Evolutionary conservation across 2,888 invertebrate species (phyloP).

Genomic region (Xestoiulus laeticollis): DNA sequence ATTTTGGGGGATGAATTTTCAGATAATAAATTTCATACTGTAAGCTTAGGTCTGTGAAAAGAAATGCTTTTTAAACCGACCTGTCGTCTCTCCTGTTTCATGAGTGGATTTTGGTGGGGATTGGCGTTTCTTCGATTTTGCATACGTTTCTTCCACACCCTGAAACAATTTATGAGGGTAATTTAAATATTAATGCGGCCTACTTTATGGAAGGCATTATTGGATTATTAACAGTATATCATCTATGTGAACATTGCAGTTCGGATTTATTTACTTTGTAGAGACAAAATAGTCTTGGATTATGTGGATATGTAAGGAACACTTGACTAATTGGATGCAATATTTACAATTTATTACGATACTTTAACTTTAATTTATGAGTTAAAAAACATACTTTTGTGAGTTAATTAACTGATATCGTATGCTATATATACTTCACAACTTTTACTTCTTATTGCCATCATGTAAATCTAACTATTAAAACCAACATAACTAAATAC

Average conservation of each 20-base stretch:
- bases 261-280: background rate
- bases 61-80: background rate
- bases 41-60: background rate
- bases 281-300: slow-evolving; percentile 22
- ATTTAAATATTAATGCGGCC: slow-evolving; percentile 43
- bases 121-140: slow-evolving; percentile 44
- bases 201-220: background rate
- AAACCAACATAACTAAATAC: too few species aligned
- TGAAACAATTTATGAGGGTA: background rate
- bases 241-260: background rate
- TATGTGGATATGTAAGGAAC: background rate
- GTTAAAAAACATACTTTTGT: background rate
- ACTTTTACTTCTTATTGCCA: too few species aligned
- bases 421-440: background rate
- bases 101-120: slow-evolving; percentile 46
- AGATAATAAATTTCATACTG: background rate
- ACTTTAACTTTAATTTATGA: background rate
- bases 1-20: slow-evolving; percentile 7
- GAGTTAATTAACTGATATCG: background rate
- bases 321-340: background rate
- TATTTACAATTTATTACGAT: background rate
- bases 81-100: slow-evolving; percentile 46
- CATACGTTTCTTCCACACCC: slow-evolving; percentile 48
- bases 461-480: too few species aligned
- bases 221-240: slow-evolving; percentile 27